Evolutionary conservation across 2,888 invertebrate species (phyloP).

Genomic region (Hedychridium roseum): DNA sequence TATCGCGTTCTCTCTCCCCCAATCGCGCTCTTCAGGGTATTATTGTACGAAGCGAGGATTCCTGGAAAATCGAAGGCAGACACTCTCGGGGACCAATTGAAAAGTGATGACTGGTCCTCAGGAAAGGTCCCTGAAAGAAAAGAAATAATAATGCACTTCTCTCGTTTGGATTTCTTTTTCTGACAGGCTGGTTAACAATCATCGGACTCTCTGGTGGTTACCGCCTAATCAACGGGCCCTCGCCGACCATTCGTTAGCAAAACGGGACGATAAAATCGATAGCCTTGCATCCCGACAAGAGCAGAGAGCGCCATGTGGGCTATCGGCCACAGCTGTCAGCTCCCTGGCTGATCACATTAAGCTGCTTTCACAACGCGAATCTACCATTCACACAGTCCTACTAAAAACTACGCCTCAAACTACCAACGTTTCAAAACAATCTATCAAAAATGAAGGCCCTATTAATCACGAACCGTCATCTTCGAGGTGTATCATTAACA

Average conservation of each 20-base stretch:
- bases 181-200: conserved; percentile 27
- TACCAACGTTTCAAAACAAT: too few species aligned
- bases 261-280: conserved; percentile 54
- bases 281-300: conserved; percentile 47
- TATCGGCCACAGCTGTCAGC: conserved; percentile 56
- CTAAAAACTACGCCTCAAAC: too few species aligned
- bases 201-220: conserved; percentile 22
- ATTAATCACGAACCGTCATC: too few species aligned
- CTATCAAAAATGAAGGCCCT: too few species aligned
- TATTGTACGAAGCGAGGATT: conserved; percentile 2
- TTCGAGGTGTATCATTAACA: too few species aligned
- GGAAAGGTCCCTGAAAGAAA: too few species aligned
- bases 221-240: conserved; percentile 29
- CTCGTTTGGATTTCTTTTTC: too few species aligned
- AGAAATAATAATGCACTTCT: conserved; percentile 1
- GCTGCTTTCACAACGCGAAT: conserved; percentile 30
- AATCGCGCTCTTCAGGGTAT: conserved; percentile 7
- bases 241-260: conserved; percentile 34
- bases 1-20: conserved; percentile 1
- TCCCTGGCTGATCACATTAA: conserved; percentile 31
- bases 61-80: neutral
- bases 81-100: too few species aligned
- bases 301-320: conserved; percentile 55
- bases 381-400: too few species aligned
- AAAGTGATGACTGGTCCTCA: too few species aligned